Evolutionary conservation across 35 echinoderm and acorn worm genomes (phyloP).

Genomic region (Apostichopus japonicus): DNA sequence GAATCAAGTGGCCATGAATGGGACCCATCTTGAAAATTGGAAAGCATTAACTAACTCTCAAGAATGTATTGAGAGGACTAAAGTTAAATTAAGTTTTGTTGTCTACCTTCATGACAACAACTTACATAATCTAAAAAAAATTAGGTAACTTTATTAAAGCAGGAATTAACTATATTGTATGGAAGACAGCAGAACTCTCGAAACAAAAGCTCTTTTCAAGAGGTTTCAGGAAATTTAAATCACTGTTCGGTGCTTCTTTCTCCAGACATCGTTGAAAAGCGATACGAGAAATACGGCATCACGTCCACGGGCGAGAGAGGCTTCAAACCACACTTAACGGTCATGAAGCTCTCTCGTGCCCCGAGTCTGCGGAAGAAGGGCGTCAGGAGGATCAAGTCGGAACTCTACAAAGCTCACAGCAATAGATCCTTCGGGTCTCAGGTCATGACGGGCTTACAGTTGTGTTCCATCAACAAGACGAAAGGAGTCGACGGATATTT

Average conservation of each 20-base stretch:
- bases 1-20: too few species aligned
- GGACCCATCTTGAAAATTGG: too few species aligned
- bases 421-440: constrained; percentile 75
- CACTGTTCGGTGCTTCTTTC: not conserved
- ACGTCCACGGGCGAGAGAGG: constrained; percentile 91
- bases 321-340: constrained; percentile 94
- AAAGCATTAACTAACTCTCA: too few species aligned
- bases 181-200: too few species aligned
- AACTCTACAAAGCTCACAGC: constrained; percentile 83
- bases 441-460: constrained; percentile 75
- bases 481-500: constrained; percentile 94
- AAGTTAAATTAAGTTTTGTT: too few species aligned
- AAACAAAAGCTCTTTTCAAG: too few species aligned
- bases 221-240: too few species aligned
- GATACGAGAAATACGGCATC: constrained; percentile 79
- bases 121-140: too few species aligned
- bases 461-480: constrained; percentile 97
- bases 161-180: too few species aligned
- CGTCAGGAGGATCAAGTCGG: constrained; percentile 97
- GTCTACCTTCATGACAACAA: too few species aligned
- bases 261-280: constrained; percentile 91
- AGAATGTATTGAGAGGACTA: too few species aligned
- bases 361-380: constrained; percentile 98
- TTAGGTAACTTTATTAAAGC: too few species aligned
- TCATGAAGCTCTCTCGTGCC: constrained; percentile 97